Conservation (phyloP, 2,888 invertebrate species). For the Caenorhabditis imperialis region DNA sequence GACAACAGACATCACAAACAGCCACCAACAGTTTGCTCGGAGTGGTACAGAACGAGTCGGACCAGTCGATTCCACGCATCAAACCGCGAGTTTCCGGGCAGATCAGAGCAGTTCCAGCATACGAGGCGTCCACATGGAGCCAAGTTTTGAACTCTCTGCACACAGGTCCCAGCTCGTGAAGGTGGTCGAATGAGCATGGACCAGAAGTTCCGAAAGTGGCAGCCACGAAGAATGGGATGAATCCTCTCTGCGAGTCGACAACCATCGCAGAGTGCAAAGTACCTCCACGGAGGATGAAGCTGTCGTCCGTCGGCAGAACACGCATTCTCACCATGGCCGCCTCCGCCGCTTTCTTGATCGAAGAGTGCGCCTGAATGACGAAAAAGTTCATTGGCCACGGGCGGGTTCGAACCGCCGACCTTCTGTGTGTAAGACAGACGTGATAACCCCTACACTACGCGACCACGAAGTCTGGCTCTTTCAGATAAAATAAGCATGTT, state of each 20-base stretch:
- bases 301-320: slow-evolving; percentile 41
- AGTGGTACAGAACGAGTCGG: slow-evolving; percentile 41
- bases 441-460: slow-evolving; percentile 62
- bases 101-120: slow-evolving; percentile 50
- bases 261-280: slow-evolving; percentile 38
- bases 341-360: slow-evolving; percentile 35
- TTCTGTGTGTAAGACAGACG: slow-evolving; percentile 64
- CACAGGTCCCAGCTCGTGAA: slow-evolving; percentile 47
- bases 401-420: slow-evolving; percentile 63
- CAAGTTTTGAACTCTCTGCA: slow-evolving; percentile 47
- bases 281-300: slow-evolving; percentile 40
- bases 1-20: slow-evolving; percentile 48
- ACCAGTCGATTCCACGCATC: slow-evolving; percentile 52
- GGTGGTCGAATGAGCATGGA: slow-evolving; percentile 45
- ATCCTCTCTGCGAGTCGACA: slow-evolving; percentile 30
- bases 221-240: slow-evolving; percentile 49
- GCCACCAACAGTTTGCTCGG: slow-evolving; percentile 45
- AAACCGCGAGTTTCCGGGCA: slow-evolving; percentile 45
- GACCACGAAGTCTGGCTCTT: no score
- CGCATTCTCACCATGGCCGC: slow-evolving; percentile 50
- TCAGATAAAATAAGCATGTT: no score
- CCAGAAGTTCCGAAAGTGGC: slow-evolving; percentile 53
- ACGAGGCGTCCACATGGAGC: slow-evolving; percentile 49
- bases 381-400: slow-evolving; percentile 41
- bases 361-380: slow-evolving; percentile 41